These are phyloP conservation scores for Petrocephalus schoutedeni DNA, from an alignment of 2,797 vertebrate genomes.

Conservation along the genomic window DNA sequence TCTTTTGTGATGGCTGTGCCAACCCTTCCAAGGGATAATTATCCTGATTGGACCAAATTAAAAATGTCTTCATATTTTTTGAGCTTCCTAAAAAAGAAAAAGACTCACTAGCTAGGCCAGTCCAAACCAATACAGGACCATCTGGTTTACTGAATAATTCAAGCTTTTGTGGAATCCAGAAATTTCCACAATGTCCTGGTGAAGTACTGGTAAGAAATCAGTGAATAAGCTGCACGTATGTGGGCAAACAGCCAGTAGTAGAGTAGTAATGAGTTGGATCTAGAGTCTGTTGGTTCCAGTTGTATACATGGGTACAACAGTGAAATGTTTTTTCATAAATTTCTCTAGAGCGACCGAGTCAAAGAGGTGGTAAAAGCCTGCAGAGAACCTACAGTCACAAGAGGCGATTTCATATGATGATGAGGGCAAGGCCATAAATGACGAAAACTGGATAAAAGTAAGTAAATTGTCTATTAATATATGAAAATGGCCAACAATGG, in stretches of 20 bases:
- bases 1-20: neutral
- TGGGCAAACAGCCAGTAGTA: neutral
- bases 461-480: neutral
- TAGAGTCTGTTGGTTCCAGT: neutral
- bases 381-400: neutral
- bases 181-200: neutral
- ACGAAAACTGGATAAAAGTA: neutral
- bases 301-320: neutral
- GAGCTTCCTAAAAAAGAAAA: neutral
- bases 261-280: neutral
- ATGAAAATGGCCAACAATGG: neutral
- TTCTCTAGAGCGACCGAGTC: neutral
- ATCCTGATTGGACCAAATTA: neutral
- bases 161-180: neutral
- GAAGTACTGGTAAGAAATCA: neutral
- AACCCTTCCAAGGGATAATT: neutral
- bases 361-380: neutral
- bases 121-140: neutral
- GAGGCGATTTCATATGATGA: neutral
- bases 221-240: neutral
- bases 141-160: neutral
- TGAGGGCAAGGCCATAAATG: neutral
- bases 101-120: neutral
- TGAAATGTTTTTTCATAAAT: neutral
- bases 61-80: neutral